Conservation (phyloP, 1,140 invertebrate species). For the Pseudomyrmex pallidus region DNA sequence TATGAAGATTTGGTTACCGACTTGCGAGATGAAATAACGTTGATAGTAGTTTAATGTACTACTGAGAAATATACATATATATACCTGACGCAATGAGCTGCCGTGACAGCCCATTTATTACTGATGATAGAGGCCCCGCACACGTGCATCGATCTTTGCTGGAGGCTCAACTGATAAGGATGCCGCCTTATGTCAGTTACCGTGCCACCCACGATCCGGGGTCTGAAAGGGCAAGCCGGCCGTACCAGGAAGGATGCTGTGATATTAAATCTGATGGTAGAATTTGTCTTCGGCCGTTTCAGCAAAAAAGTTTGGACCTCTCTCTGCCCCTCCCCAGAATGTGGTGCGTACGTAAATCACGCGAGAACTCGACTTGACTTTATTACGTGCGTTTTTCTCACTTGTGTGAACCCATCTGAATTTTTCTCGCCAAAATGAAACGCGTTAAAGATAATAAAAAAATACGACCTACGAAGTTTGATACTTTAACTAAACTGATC, state of each 20-base stretch:
- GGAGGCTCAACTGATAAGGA: slow-evolving; percentile 79
- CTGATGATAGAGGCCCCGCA: slow-evolving; percentile 86
- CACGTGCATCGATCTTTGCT: slow-evolving; percentile 73
- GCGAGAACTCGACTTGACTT: slow-evolving; percentile 37
- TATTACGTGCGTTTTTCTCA: slow-evolving; percentile 23
- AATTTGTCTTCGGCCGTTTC: slow-evolving; percentile 44
- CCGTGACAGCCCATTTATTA: slow-evolving; percentile 83
- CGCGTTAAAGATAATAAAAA: slow-evolving; percentile 21
- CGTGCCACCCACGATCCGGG: slow-evolving; percentile 78
- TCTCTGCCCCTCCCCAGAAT: background rate
- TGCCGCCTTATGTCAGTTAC: slow-evolving; percentile 74
- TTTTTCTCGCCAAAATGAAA: background rate
- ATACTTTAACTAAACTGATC: slow-evolving; percentile 26
- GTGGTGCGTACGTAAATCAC: slow-evolving; percentile 42
- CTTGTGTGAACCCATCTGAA: background rate
- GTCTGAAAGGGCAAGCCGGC: slow-evolving; percentile 20
- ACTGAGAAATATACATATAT: slow-evolving; percentile 28
- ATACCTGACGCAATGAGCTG: slow-evolving; percentile 85
- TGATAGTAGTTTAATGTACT: too few relatives aligned
- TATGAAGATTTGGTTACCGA: slow-evolving; percentile 1
- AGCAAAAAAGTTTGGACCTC: slow-evolving; percentile 46
- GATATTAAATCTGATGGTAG: slow-evolving; percentile 35
- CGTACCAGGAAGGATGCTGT: slow-evolving; percentile 21
- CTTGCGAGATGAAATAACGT: slow-evolving; percentile 4
- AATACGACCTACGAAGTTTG: slow-evolving; percentile 22